Conservation (phyloP, 2,888 invertebrate genomes). For the Xestia rhomboidea region DNA sequence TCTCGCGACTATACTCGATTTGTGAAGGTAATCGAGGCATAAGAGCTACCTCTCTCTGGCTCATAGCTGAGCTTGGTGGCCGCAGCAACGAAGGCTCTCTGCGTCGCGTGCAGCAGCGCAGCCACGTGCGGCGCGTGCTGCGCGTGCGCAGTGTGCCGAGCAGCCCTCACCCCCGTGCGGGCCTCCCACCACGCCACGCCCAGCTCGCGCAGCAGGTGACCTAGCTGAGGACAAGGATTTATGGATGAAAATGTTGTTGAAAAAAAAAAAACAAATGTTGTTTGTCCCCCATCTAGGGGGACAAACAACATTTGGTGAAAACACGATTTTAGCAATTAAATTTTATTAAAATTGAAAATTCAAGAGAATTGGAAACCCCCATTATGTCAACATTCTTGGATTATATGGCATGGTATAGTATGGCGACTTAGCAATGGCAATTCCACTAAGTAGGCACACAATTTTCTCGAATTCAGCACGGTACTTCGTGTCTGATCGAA, state of each 20-base stretch:
- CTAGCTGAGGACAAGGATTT: conserved; percentile 71
- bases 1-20: background rate
- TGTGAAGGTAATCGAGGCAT: background rate
- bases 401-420: background rate
- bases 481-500: background rate
- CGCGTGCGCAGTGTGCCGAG: conserved; percentile 68
- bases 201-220: conserved; percentile 77
- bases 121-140: conserved; percentile 69
- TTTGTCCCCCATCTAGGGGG: too few species aligned
- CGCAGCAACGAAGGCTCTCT: conserved; percentile 48
- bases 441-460: background rate
- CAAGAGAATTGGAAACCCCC: too few species aligned
- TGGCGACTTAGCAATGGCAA: background rate
- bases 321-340: too few species aligned
- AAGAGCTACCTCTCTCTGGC: conserved; percentile 76
- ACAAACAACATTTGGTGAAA: background rate
- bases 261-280: too few species aligned
- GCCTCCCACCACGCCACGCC: conserved; percentile 81
- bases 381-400: too few species aligned
- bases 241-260: too few species aligned
- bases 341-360: too few species aligned
- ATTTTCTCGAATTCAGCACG: background rate
- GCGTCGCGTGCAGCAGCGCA: conserved; percentile 70
- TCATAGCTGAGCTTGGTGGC: conserved; percentile 49
- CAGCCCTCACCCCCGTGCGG: conserved; percentile 59